Conservation (phyloP, 2,888 invertebrate species). For the Hydrotaea diabolus region DNA sequence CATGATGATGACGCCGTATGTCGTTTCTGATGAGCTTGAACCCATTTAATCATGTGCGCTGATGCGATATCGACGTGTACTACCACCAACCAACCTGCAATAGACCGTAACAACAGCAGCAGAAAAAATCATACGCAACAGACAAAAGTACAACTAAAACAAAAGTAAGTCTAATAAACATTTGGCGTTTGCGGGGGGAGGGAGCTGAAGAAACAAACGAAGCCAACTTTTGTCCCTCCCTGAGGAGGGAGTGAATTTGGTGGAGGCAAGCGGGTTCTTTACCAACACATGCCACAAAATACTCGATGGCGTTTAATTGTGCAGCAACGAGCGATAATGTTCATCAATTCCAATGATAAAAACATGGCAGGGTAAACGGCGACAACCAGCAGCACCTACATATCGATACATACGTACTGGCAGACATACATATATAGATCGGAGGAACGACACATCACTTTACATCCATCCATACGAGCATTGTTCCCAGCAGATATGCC, state of each 20-base stretch:
- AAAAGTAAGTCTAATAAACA: slow-evolving; percentile 13
- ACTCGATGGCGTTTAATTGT: slow-evolving; percentile 68
- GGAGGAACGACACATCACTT: not conserved
- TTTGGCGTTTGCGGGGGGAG: not conserved
- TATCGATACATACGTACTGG: too few species aligned
- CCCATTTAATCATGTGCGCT: slow-evolving; percentile 67
- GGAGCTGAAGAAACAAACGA: not conserved
- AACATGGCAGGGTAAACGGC: not conserved
- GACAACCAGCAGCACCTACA: not conserved
- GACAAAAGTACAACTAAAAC: slow-evolving; percentile 13
- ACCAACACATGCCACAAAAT: slow-evolving; percentile 1
- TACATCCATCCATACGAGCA: not conserved
- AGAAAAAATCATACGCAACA: slow-evolving; percentile 15
- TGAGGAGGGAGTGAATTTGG: not conserved
- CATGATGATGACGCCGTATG: not conserved
- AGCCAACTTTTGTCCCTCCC: too few species aligned
- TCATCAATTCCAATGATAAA: slow-evolving; percentile 35
- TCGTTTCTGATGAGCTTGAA: slow-evolving; percentile 53
- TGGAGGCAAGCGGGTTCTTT: too few species aligned
- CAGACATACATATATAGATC: not conserved
- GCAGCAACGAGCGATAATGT: slow-evolving; percentile 63
- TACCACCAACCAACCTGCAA: slow-evolving; percentile 64
- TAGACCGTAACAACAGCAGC: slow-evolving; percentile 65
- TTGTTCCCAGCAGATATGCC: slow-evolving; percentile 3
- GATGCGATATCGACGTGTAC: slow-evolving; percentile 69